A percentile compares a stretch with the other conserved stretches of the same genome.
These are phyloP conservation scores for Coilia nasus DNA, from an alignment of 2,797 vertebrate genomes.

Conservation along the genomic window DNA sequence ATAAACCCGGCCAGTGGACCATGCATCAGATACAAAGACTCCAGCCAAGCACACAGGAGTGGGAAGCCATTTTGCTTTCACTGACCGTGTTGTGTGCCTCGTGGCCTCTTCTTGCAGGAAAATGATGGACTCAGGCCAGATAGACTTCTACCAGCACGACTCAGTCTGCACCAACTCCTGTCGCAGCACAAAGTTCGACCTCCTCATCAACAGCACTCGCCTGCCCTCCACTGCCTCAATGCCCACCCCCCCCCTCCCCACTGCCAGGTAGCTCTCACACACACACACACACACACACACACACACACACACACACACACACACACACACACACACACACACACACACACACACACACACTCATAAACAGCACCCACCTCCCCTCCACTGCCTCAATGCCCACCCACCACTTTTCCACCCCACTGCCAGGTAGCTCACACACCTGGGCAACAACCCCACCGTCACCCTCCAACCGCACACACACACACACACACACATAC, in stretches of 20 bases:
- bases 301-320: constrained; percentile 19
- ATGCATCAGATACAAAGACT: too few relatives aligned
- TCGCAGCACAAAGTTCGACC: constrained; percentile 92
- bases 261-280: neutral
- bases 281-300: constrained; percentile 17
- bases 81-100: constrained; percentile 31
- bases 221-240: constrained; percentile 79
- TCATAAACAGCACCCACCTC: constrained; percentile 81
- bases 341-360: constrained; percentile 22
- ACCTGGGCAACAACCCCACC: neutral
- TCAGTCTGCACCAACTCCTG: constrained; percentile 94
- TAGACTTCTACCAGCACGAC: constrained; percentile 90
- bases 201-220: constrained; percentile 86
- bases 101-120: constrained; percentile 77
- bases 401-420: constrained; percentile 72
- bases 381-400: constrained; percentile 79
- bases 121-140: constrained; percentile 95
- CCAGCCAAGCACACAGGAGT: neutral
- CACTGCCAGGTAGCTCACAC: neutral
- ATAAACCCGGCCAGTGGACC: too few relatives aligned
- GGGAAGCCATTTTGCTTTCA: neutral
- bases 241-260: constrained; percentile 74
- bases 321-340: constrained; percentile 15
- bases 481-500: too few relatives aligned
- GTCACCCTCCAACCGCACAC: neutral